Evolutionary conservation across 2,888 invertebrate genomes (phyloP), one percentile per base, ranked within the genome.

Genomic region (Yponomeuta plumbellus): DNA sequence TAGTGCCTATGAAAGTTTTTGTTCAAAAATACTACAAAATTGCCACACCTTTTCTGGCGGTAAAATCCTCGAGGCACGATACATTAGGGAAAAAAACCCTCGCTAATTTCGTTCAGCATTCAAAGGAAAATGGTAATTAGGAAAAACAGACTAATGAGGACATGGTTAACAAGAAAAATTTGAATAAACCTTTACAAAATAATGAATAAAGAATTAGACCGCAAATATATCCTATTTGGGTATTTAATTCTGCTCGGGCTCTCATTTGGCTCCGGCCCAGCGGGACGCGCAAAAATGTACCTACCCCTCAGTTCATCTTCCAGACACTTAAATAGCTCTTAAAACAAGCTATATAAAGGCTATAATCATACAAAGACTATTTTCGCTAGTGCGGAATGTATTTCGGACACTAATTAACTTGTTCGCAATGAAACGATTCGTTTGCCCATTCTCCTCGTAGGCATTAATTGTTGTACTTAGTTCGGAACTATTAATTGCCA

Each of bases 231-330:
- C 61, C 70, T 72, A 72, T 75, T 77, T 74, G 67, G 73, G 73
- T 76, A 77, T 77, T 79, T 79, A 77, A 80, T 79, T 79, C 77
- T 62, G 74, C 73, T 69, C 73, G 70, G 71, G 71, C 72, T 75
- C 74, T 77, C 77, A 76, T 80, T 80, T 81, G 81, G 80, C 76
- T 66, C 71, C 69, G 66, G 65, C 72, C 78, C 79, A 78, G 71
- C 69, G 68, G 69, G 69, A 71, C 69, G 67, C 69, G 70, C 71
- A 69, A 26, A 26, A 61, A 61, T 39, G 44, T 52, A 3, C 11
- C 5, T 5, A 11, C 44, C 13, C 44, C 17, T 34, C 34, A 10
- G 34, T 34, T 1, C 17, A 52, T 17, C 44, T 17, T 6, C 44
- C 17, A 52, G 17, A 17, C 5, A 17, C 44, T 17, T 52, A 17